phyloP scores from a whole-genome alignment of 2,113 vertebrate genomes.

The Fregetta grallaria region DNA sequence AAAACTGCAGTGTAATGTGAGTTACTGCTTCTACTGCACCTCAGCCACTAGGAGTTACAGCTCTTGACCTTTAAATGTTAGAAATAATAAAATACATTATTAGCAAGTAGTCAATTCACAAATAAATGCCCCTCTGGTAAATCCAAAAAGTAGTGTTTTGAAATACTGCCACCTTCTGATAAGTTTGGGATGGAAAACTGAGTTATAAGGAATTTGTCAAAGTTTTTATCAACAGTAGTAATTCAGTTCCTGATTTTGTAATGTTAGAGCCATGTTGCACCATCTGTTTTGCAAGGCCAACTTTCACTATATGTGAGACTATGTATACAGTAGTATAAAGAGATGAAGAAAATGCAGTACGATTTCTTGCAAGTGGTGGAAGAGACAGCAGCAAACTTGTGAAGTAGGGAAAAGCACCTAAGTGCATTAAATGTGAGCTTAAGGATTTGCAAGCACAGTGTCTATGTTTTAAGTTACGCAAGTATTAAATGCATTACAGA shows the following conservation, averaged over 20 bases:
- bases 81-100: constrained; percentile 26
- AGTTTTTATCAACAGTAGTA: not conserved
- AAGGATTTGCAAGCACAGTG: not conserved
- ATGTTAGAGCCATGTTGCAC: not conserved
- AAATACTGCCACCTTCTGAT: constrained; percentile 59
- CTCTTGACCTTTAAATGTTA: not conserved
- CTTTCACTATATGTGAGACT: not conserved
- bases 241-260: not conserved
- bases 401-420: not conserved
- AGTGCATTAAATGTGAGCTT: not conserved
- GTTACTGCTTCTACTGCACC: not conserved
- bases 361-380: not conserved
- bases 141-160: constrained; percentile 12
- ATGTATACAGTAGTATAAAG: not conserved
- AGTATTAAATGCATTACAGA: not conserved
- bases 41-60: not conserved
- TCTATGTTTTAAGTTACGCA: not conserved
- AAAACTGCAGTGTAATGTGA: not conserved
- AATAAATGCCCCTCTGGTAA: constrained; percentile 32
- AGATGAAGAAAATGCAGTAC: not conserved
- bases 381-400: not conserved
- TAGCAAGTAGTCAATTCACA: constrained; percentile 28
- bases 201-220: not conserved
- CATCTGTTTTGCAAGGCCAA: not conserved
- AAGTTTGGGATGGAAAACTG: not conserved